Evolutionary conservation across 1,140 invertebrate species (phyloP).

Genomic region (Zaprionus gabonicus): DNA sequence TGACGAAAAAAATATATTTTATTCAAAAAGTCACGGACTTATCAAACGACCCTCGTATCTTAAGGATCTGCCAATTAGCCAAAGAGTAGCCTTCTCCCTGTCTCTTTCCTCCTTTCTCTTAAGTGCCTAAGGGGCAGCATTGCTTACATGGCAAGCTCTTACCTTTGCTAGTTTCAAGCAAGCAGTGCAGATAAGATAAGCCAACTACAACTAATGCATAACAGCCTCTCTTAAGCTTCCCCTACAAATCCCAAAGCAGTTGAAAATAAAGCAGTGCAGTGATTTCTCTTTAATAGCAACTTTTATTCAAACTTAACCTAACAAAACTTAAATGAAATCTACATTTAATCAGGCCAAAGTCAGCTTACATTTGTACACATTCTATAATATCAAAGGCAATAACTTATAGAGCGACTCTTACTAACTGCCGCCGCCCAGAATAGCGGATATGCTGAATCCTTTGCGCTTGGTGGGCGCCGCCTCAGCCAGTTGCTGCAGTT

Average conservation of each 20-base stretch:
- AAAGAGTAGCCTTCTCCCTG: background rate
- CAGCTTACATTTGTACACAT: slow-evolving; percentile 27
- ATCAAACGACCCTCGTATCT: too few relatives aligned
- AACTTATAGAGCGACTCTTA: background rate
- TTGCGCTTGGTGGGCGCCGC: slow-evolving; percentile 55
- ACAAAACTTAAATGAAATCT: slow-evolving; percentile 37
- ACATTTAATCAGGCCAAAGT: slow-evolving; percentile 60
- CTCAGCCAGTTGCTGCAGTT: slow-evolving; percentile 28
- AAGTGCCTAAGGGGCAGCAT: background rate
- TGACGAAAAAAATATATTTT: too few relatives aligned
- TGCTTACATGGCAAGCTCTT: background rate
- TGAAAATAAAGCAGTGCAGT: slow-evolving; percentile 1
- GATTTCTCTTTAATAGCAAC: slow-evolving; percentile 13
- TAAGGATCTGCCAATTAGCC: slow-evolving; percentile 40
- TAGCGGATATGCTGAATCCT: slow-evolving; percentile 80
- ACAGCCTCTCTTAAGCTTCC: background rate
- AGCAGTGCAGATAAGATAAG: background rate
- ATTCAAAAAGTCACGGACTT: too few relatives aligned
- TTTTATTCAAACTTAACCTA: slow-evolving; percentile 26
- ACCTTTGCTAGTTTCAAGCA: background rate
- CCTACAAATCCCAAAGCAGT: background rate
- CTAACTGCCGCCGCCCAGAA: slow-evolving; percentile 74
- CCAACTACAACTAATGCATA: background rate
- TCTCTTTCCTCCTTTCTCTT: background rate
- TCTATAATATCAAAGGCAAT: slow-evolving; percentile 34